Evolutionary conservation across 2,888 invertebrate species (phyloP).

Genomic region (Drosophila nr. perissopoda): DNA sequence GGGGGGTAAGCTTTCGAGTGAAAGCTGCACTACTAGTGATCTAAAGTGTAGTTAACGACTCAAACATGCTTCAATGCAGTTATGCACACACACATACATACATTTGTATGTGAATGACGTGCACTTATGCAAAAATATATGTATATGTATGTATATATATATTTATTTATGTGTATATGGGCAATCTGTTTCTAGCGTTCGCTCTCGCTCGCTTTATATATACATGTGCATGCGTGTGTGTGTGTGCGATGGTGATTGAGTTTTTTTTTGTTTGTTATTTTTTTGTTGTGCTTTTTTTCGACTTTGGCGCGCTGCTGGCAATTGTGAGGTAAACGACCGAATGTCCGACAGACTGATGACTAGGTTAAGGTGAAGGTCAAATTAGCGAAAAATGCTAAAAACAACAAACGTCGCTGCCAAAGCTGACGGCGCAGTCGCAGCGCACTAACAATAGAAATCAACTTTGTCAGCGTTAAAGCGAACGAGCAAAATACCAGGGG

Average conservation of each 20-base stretch:
- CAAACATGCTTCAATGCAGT: neutral
- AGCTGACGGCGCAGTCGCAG: constrained; percentile 29
- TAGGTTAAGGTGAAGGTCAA: constrained; percentile 86
- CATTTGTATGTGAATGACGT: neutral
- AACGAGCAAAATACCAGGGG: constrained; percentile 33
- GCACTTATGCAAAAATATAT: constrained; percentile 1
- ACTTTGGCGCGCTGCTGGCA: constrained; percentile 60
- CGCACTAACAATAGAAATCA: constrained; percentile 74
- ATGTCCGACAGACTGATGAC: constrained; percentile 85
- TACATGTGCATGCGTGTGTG: neutral
- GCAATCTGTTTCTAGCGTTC: constrained; percentile 7
- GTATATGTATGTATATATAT: neutral
- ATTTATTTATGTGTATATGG: neutral
- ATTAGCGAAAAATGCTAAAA: constrained; percentile 66
- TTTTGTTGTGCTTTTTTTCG: constrained; percentile 30
- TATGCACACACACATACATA: neutral
- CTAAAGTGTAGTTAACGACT: constrained; percentile 1
- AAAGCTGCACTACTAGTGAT: constrained; percentile 35
- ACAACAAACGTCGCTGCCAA: constrained; percentile 31
- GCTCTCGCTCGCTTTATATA: neutral
- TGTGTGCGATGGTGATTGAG: constrained; percentile 40
- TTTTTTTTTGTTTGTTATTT: constrained; percentile 17
- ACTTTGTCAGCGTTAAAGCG: constrained; percentile 69
- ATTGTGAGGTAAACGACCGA: constrained; percentile 84
- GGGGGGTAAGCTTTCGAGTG: constrained; percentile 48